Base-by-base conservation (phyloP, 2,888 invertebrate genomes). In the Calliopum simillimum region DNA sequence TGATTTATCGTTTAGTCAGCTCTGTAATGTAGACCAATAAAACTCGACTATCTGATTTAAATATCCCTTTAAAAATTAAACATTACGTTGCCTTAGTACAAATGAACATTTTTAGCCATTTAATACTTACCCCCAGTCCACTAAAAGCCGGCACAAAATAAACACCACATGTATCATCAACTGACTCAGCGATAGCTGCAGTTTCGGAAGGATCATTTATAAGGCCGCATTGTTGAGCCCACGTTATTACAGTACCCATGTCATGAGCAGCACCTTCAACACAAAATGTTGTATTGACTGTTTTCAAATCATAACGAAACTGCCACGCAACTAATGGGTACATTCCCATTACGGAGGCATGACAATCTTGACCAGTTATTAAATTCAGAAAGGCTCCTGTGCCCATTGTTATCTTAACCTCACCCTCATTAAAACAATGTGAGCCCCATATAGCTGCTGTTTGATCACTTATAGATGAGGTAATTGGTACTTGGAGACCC, bases 281-380 rank as follows among this genome's bases (percentile, higher is more conserved):
- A 47, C 94, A 88, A 83, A 91, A 97, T 0, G 91, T 87, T n/a
- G 89, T 78, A 46, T 91, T 87, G 0, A 65, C 58, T 25, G 68
- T 47, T n/a, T 70, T 44, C 8, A 16, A 4, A 4, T 16, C 23
- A 12, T 43, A 2, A n/a, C 58, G 67, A 8, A 84, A 78, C 73
- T 82, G 81, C 98, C 98, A 99, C 0, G 93, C 98, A 46, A 98
- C 93, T 25, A 98, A 86, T 0, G 99, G 98, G 86, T 97, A 97
- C 47, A 97, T 88, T 0, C 97, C 97, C 66, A 91, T 90, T 4
- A 94, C 87, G 59, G 95, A 94, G 0, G 95, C 93, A 81, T 94
- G 94, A 0, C 96, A 93, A 73, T 88, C 83, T 0, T 80, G 75
- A 0, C 94, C 94, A 0, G 96, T 95, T 81, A 96, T 93, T 46